Percentiles rank a stretch among this genome's conserved stretches.
These are phyloP conservation scores for Myrmophylax atrothorax DNA, from an alignment of 2,113 vertebrate species.

Conservation along the genomic window DNA sequence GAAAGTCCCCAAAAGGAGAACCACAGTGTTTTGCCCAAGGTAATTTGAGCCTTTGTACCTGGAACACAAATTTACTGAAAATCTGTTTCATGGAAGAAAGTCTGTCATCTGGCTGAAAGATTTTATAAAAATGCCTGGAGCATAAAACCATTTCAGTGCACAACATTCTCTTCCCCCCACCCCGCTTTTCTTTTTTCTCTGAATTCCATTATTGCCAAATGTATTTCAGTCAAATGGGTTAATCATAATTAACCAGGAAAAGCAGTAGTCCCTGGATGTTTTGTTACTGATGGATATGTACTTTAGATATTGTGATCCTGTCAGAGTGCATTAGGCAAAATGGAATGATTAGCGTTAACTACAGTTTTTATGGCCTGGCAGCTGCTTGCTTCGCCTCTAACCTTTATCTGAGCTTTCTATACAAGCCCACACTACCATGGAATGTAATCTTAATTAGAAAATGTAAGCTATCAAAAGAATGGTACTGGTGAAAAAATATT, in stretches of 20 bases:
- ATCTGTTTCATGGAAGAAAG: background rate
- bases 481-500: background rate
- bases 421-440: background rate
- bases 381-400: background rate
- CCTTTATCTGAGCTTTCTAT: background rate
- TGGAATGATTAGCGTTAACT: constrained; percentile 17
- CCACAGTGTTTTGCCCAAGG: background rate
- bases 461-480: background rate
- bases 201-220: constrained; percentile 24
- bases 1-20: background rate
- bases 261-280: background rate
- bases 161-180: background rate
- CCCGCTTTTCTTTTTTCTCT: background rate
- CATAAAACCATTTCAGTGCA: constrained; percentile 23
- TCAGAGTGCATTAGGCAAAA: constrained; percentile 33
- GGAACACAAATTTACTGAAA: constrained; percentile 37
- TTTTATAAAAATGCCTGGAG: constrained; percentile 32
- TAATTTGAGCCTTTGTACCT: constrained; percentile 10
- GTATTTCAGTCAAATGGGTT: constrained; percentile 28
- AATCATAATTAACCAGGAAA: constrained; percentile 36
- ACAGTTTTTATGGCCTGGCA: background rate
- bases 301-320: constrained; percentile 45
- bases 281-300: constrained; percentile 41
- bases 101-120: constrained; percentile 19
- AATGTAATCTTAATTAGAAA: background rate